Evolutionary conservation across 1,140 invertebrate genomes (phyloP).

Genomic region (Drosophila hydei): DNA sequence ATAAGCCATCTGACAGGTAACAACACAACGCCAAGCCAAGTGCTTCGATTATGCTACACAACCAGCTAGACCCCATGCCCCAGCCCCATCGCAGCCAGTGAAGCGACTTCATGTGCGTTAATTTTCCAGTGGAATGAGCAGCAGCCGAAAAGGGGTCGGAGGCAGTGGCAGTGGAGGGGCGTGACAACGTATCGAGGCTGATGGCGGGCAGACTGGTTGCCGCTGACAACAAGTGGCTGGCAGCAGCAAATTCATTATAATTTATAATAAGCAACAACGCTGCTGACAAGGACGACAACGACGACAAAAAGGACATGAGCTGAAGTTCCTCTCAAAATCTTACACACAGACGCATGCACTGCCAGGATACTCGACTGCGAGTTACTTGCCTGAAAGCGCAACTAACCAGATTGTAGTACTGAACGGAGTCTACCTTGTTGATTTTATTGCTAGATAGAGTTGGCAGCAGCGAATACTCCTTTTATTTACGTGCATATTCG

Average conservation of each 20-base stretch:
- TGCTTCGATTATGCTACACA: constrained; percentile 71
- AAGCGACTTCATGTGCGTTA: constrained; percentile 64
- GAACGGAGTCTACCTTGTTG: too few relatives aligned
- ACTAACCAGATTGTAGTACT: too few relatives aligned
- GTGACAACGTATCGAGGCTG: constrained; percentile 18
- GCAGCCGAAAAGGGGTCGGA: constrained; percentile 4
- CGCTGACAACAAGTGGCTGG: constrained; percentile 79
- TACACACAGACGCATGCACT: constrained; percentile 15
- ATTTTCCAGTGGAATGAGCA: constrained; percentile 78
- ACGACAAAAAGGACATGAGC: constrained; percentile 50
- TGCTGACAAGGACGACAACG: constrained; percentile 58
- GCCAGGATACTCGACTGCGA: not conserved
- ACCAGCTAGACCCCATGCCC: not conserved
- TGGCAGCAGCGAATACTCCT: not conserved
- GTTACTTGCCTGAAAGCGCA: too few relatives aligned
- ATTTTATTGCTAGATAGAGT: not conserved
- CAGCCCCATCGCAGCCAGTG: constrained; percentile 9
- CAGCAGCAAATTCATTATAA: constrained; percentile 79
- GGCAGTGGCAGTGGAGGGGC: constrained; percentile 1
- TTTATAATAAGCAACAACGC: constrained; percentile 78
- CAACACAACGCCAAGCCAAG: constrained; percentile 51
- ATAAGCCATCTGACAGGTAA: constrained; percentile 57
- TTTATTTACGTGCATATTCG: not conserved
- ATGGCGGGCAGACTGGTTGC: constrained; percentile 46
- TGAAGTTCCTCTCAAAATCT: constrained; percentile 47